Conservation (phyloP, 2,888 invertebrate genomes). For the Plemyria rubiginata region DNA sequence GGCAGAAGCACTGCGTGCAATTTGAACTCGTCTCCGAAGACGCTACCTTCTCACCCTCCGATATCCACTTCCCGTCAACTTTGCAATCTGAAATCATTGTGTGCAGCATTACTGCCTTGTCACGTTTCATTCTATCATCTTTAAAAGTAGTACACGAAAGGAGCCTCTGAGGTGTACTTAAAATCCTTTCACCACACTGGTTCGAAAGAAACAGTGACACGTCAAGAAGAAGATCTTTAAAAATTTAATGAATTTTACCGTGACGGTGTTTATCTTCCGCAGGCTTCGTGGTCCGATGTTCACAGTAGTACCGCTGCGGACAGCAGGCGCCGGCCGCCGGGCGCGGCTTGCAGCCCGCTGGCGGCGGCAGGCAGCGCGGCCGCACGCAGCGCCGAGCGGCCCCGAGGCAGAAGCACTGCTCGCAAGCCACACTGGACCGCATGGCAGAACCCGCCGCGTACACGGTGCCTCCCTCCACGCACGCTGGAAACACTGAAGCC, state of each 20-base stretch:
- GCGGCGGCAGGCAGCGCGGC: conserved; percentile 91
- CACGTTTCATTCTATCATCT: not conserved
- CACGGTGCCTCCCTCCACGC: conserved; percentile 88
- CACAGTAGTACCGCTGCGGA: conserved; percentile 91
- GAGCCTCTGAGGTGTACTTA: no score
- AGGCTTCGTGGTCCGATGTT: conserved; percentile 49
- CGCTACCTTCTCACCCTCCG: conserved; percentile 89
- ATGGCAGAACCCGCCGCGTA: conserved; percentile 94
- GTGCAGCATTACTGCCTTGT: not conserved
- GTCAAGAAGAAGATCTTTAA: no score
- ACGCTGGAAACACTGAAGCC: conserved; percentile 83
- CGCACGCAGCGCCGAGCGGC: conserved; percentile 90
- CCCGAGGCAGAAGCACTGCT: conserved; percentile 93
- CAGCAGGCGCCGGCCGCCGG: conserved; percentile 89
- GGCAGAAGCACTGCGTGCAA: conserved; percentile 93
- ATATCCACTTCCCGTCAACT: conserved; percentile 84
- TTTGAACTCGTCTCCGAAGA: conserved; percentile 80
- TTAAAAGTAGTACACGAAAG: not conserved
- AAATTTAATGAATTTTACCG: conserved; percentile 41
- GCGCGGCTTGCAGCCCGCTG: conserved; percentile 88
- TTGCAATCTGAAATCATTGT: conserved; percentile 85
- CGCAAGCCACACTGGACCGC: conserved; percentile 91
- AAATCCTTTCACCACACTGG: no score
- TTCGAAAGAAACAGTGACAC: no score
- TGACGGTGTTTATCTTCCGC: conserved; percentile 51